phyloP scores from a whole-genome alignment of 2,888 invertebrate genomes.

The Eupithecia abbreviata region DNA sequence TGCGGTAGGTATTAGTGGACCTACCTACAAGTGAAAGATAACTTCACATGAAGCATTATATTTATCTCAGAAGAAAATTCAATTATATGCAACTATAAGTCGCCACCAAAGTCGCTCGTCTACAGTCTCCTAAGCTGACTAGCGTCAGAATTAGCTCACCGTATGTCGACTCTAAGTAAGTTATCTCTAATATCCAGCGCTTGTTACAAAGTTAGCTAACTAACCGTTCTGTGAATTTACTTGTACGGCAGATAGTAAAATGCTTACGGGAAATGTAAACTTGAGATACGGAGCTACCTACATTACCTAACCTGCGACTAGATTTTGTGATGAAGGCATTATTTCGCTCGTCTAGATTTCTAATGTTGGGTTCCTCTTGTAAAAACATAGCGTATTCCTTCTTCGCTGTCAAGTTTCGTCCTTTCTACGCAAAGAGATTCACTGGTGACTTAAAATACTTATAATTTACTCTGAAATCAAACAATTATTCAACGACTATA shows the following conservation, averaged over 20 bases:
- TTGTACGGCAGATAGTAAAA: neutral
- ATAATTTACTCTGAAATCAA: neutral
- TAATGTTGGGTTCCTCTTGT: neutral
- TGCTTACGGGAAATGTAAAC: constrained; percentile 1
- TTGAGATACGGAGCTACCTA: neutral
- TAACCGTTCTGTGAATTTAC: neutral
- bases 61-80: neutral
- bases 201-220: constrained; percentile 18
- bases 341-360: neutral
- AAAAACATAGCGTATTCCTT: neutral
- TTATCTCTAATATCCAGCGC: neutral
- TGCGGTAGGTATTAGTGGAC: neutral
- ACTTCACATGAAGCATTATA: neutral
- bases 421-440: neutral
- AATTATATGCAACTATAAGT: neutral
- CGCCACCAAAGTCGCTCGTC: neutral
- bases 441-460: neutral
- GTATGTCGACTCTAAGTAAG: neutral
- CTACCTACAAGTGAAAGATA: neutral
- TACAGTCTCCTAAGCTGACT: neutral
- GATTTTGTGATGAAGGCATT: neutral
- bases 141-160: neutral
- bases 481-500: neutral
- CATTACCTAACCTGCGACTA: neutral
- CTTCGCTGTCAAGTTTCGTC: neutral